phyloP scores from a whole-genome alignment of 1,140 invertebrate species.

The Tigriopus japonicus region DNA sequence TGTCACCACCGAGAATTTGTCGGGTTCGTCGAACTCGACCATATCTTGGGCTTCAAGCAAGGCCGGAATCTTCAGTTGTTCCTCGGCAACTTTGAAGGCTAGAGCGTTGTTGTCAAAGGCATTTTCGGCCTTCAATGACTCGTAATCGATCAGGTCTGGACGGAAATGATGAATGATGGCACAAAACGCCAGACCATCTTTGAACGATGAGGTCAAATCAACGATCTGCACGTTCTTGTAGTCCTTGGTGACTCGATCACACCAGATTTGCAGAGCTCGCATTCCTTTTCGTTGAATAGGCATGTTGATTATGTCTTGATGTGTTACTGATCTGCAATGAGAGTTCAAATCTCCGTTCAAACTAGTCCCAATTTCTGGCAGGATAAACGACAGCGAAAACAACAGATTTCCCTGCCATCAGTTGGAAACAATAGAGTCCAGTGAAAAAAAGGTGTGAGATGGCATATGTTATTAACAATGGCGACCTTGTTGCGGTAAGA shows the following conservation, averaged over 20 bases:
- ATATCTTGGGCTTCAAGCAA: constrained; percentile 84
- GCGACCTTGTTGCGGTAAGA: too few relatives aligned
- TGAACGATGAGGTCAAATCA: constrained; percentile 83
- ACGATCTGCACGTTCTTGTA: constrained; percentile 67
- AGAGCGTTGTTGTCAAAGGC: constrained; percentile 75
- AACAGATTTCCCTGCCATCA: too few relatives aligned
- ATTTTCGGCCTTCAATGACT: constrained; percentile 59
- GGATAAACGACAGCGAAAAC: too few relatives aligned
- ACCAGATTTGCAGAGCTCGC: constrained; percentile 71
- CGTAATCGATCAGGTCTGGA: constrained; percentile 85
- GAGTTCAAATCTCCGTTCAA: too few relatives aligned
- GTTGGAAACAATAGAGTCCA: too few relatives aligned
- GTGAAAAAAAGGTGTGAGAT: too few relatives aligned
- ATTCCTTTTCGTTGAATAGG: constrained; percentile 36
- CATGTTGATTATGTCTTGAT: not conserved
- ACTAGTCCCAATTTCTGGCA: too few relatives aligned
- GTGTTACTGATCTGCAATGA: too few relatives aligned
- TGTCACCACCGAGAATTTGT: constrained; percentile 71
- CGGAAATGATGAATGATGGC: constrained; percentile 88
- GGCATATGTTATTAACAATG: too few relatives aligned
- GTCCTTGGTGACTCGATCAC: constrained; percentile 60
- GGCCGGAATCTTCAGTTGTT: constrained; percentile 72
- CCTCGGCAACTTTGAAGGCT: constrained; percentile 71
- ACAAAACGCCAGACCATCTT: constrained; percentile 78
- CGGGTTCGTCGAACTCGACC: constrained; percentile 68